These are phyloP conservation scores for Tetragnatha montana DNA, from an alignment of 2,888 invertebrate genomes.

Conservation along the genomic window DNA sequence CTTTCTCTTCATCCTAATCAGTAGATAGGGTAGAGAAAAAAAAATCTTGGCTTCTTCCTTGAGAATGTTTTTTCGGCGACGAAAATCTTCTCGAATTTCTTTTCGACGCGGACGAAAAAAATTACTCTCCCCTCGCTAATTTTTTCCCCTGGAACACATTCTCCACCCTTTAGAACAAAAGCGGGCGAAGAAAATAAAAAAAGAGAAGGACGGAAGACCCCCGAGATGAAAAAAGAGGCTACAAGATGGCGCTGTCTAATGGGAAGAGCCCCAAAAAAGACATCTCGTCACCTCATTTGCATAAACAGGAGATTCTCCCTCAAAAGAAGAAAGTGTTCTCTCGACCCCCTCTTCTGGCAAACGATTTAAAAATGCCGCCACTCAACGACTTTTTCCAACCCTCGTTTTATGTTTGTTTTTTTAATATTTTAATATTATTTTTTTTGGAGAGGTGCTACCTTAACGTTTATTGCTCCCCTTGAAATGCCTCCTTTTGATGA, in stretches of 20 bases:
- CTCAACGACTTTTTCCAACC: slow-evolving; percentile 54
- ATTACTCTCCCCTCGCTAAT: not conserved
- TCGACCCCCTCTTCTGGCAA: slow-evolving; percentile 55
- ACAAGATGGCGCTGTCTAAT: slow-evolving; percentile 61
- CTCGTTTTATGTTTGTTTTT: slow-evolving; percentile 29
- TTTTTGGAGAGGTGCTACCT: slow-evolving; percentile 39
- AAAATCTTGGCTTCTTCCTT: too few species aligned
- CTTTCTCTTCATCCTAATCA: too few species aligned
- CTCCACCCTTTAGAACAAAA: not conserved
- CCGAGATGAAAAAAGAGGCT: not conserved
- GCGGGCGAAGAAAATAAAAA: not conserved
- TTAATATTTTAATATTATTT: slow-evolving; percentile 49
- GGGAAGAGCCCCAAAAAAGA: slow-evolving; percentile 67
- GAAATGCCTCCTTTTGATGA: slow-evolving; percentile 1
- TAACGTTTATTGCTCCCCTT: slow-evolving; percentile 47
- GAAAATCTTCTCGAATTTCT: not conserved
- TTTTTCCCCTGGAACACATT: not conserved
- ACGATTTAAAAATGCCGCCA: slow-evolving; percentile 69
- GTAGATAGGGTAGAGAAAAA: too few species aligned
- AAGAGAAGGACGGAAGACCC: not conserved
- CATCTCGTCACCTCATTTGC: slow-evolving; percentile 68
- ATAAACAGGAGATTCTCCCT: slow-evolving; percentile 66
- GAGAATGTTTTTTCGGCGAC: not conserved
- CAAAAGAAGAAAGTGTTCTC: slow-evolving; percentile 59
- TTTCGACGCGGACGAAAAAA: not conserved